Percentiles rank a stretch among this genome's conserved stretches.
These are phyloP conservation scores for zebrafish (Danio rerio) DNA, from an alignment of 2,113 vertebrate species.

Conservation along the genomic window DNA sequence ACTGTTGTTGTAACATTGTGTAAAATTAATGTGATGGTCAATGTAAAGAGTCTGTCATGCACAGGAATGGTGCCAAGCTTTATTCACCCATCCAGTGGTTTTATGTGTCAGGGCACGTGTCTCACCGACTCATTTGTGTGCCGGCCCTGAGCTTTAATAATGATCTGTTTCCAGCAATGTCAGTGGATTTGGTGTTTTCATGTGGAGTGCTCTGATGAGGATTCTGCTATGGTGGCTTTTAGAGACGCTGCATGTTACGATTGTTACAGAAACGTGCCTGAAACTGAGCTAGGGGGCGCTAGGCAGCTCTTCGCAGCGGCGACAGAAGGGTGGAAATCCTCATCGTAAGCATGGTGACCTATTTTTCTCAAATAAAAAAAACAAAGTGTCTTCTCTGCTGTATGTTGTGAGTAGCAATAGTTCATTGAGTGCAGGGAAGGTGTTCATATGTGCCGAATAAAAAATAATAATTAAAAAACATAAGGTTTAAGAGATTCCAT, in stretches of 20 bases:
- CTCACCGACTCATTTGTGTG: conserved; percentile 34
- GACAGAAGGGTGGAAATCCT: conserved; percentile 13
- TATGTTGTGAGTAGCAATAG: conserved; percentile 69
- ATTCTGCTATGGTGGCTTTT: not conserved
- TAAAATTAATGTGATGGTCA: conserved; percentile 64
- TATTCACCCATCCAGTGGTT: conserved; percentile 65
- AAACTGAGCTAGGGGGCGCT: not conserved
- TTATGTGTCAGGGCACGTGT: conserved; percentile 3
- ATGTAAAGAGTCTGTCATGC: conserved; percentile 61
- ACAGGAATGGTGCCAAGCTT: conserved; percentile 57
- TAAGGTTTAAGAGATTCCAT: not conserved
- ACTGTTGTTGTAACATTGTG: conserved; percentile 60
- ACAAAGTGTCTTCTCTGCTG: conserved; percentile 63
- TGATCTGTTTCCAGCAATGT: conserved; percentile 9
- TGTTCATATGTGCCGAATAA: conserved; percentile 59
- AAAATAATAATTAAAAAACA: conserved; percentile 59
- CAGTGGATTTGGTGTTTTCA: conserved; percentile 7
- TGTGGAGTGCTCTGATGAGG: conserved; percentile 6
- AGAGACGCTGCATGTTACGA: not conserved
- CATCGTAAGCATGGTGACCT: conserved; percentile 13
- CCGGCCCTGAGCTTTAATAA: conserved; percentile 50
- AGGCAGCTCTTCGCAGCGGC: not conserved
- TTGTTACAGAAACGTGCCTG: not conserved
- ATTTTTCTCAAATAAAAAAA: not conserved
- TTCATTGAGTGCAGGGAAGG: conserved; percentile 64